Percentiles rank a stretch among this genome's conserved stretches.
phyloP scores from a whole-genome alignment of 2,797 vertebrate genomes.

The Eulemur coronatus region DNA sequence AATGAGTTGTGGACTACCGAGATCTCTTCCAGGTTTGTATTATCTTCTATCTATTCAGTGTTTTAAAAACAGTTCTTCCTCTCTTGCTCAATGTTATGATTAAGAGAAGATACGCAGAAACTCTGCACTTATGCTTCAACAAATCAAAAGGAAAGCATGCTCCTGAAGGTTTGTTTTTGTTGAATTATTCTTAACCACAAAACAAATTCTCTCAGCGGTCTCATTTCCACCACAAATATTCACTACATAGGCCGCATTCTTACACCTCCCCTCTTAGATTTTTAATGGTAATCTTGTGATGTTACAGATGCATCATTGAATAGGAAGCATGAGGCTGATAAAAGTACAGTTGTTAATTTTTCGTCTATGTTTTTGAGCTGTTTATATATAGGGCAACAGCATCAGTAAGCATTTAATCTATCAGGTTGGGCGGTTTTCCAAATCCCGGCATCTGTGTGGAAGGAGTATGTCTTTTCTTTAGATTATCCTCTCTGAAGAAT shows the following conservation, averaged over 20 bases:
- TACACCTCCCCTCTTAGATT: neutral
- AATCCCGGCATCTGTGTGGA: neutral
- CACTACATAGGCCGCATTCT: neutral
- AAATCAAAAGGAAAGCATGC: conserved; percentile 13
- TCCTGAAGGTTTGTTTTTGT: conserved; percentile 23
- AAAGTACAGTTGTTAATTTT: neutral
- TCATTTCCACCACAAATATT: neutral
- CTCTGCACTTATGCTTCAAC: neutral
- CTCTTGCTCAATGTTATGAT: conserved; percentile 16
- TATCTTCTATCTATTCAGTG: neutral
- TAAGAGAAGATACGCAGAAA: conserved; percentile 19
- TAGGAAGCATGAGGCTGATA: neutral
- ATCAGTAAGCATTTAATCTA: neutral
- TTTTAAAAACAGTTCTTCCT: conserved; percentile 50
- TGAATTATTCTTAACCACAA: conserved; percentile 22
- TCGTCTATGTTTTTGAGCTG: neutral
- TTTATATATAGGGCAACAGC: neutral
- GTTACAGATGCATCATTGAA: neutral
- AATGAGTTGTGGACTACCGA: neutral
- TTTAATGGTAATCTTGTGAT: neutral
- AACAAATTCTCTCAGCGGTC: neutral
- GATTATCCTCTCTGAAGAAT: neutral
- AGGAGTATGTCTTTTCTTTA: neutral
- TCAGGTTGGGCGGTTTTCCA: neutral
- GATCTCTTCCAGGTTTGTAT: neutral